These are phyloP conservation scores for Sorex maritimensis DNA, from an alignment of 2,797 vertebrate genomes.

Conservation along the genomic window DNA sequence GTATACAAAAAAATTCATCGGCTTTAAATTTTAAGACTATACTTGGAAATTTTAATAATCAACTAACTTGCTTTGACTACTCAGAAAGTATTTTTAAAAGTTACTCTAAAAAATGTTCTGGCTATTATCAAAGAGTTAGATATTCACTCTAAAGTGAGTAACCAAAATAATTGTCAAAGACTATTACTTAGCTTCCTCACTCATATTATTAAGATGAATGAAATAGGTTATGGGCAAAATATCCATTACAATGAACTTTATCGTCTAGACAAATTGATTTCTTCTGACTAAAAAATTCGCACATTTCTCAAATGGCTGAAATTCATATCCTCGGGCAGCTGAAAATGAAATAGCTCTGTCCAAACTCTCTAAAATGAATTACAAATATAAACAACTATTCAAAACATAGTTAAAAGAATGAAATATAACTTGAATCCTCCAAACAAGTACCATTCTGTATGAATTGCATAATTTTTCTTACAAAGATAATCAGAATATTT, in stretches of 20 bases:
- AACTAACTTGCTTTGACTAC: slow-evolving; percentile 2
- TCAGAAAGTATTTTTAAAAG: background rate
- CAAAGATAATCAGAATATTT: background rate
- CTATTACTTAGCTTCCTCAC: slow-evolving; percentile 37
- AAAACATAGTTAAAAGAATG: slow-evolving; percentile 53
- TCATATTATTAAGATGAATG: slow-evolving; percentile 53
- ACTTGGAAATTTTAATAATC: slow-evolving; percentile 16
- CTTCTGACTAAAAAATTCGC: slow-evolving; percentile 1
- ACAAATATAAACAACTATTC: slow-evolving; percentile 28
- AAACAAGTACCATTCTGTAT: background rate
- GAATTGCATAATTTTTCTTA: slow-evolving; percentile 14
- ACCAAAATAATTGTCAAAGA: slow-evolving; percentile 5
- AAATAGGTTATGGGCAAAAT: background rate
- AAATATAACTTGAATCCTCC: slow-evolving; percentile 41
- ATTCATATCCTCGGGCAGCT: slow-evolving; percentile 43
- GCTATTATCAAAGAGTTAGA: background rate
- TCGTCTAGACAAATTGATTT: slow-evolving; percentile 70
- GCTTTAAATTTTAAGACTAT: slow-evolving; percentile 17
- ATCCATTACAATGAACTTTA: slow-evolving; percentile 38
- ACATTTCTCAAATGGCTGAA: slow-evolving; percentile 37
- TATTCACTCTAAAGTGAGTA: background rate
- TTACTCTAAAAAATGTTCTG: background rate
- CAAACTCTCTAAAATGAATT: slow-evolving; percentile 63
- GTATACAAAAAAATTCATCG: background rate
- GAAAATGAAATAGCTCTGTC: slow-evolving; percentile 29